Percentiles rank a stretch among this genome's conserved stretches.
Conservation (phyloP, 2,797 vertebrate species). For the Argya squamiceps region DNA sequence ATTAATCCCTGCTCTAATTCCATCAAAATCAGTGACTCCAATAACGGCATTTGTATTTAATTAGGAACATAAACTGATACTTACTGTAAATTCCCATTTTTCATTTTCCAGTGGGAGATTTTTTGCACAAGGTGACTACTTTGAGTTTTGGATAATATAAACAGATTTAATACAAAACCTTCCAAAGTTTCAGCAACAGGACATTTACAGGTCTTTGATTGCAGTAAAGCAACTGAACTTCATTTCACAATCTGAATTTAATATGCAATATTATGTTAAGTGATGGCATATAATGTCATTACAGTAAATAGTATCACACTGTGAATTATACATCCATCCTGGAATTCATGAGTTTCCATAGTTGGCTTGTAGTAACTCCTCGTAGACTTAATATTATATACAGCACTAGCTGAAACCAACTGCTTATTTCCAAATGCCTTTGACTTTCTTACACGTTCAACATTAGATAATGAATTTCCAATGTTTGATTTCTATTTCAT, state of each 20-base stretch:
- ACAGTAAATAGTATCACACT: conserved; percentile 5
- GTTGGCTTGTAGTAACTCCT: background rate
- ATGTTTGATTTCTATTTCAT: background rate
- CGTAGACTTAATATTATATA: background rate
- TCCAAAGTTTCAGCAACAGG: conserved; percentile 32
- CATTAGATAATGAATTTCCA: background rate
- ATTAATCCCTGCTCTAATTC: conserved; percentile 2
- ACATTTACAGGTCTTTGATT: conserved; percentile 48
- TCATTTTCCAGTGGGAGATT: conserved; percentile 11
- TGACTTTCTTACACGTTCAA: background rate
- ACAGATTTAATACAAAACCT: conserved; percentile 1
- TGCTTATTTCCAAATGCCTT: background rate
- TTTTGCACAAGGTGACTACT: conserved; percentile 18
- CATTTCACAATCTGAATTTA: conserved; percentile 51
- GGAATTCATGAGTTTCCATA: background rate
- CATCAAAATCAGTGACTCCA: background rate
- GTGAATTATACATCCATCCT: conserved; percentile 36
- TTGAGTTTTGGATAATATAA: background rate
- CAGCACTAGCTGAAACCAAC: conserved; percentile 2
- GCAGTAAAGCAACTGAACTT: conserved; percentile 46
- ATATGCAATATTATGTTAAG: conserved; percentile 47
- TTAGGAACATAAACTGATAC: background rate
- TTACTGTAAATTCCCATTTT: conserved; percentile 26
- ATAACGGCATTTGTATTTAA: conserved; percentile 6
- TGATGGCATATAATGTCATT: conserved; percentile 43